Percentiles rank a stretch among this genome's conserved stretches.
These are phyloP conservation scores for Calliscelio sp. DNA, from an alignment of 2,888 invertebrate species.

Conservation along the genomic window DNA sequence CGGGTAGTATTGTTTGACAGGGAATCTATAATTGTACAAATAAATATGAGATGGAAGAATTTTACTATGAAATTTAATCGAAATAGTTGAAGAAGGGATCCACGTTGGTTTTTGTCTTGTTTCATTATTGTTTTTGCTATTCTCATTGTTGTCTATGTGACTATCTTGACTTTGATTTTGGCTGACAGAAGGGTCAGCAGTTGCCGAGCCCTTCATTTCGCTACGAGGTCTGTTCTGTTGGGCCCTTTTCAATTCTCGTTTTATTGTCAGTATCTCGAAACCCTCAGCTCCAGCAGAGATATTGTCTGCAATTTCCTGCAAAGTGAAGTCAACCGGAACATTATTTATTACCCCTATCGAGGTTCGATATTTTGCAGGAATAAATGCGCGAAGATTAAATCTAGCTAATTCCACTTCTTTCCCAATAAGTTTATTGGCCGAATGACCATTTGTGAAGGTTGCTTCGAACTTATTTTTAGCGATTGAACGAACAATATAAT, in stretches of 20 bases:
- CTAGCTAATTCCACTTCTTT: neutral
- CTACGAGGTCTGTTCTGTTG: too few species aligned
- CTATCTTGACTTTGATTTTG: too few species aligned
- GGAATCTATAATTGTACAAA: neutral
- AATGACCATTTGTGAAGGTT: neutral
- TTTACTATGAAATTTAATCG: neutral
- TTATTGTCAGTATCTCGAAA: neutral
- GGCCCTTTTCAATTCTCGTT: conserved; percentile 9
- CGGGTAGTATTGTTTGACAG: neutral
- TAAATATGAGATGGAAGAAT: neutral
- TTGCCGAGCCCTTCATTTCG: too few species aligned
- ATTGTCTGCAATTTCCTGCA: conserved; percentile 7
- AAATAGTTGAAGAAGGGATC: neutral
- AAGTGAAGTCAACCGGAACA: neutral
- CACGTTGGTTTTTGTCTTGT: too few species aligned
- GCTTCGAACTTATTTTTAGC: conserved; percentile 4
- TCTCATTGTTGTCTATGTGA: neutral
- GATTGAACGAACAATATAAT: too few species aligned
- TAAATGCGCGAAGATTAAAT: conserved; percentile 3
- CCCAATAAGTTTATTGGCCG: too few species aligned
- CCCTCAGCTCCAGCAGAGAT: too few species aligned
- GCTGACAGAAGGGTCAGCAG: too few species aligned
- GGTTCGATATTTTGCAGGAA: conserved; percentile 1
- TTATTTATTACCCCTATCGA: neutral
- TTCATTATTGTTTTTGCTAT: neutral